Conservation (phyloP, 2,113 vertebrate genomes). For the Trematomus loennbergii region DNA sequence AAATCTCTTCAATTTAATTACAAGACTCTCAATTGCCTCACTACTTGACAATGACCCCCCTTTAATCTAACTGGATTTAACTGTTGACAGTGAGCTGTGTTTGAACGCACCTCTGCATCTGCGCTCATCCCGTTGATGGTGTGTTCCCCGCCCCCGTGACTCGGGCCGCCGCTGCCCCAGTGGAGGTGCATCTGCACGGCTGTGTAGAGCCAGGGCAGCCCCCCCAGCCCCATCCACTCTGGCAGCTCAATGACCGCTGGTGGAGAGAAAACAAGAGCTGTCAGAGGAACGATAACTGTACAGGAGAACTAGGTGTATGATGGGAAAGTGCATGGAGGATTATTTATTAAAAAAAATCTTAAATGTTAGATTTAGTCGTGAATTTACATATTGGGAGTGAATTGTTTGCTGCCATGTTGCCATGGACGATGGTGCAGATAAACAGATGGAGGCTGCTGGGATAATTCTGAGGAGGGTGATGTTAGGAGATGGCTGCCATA, state of each 20-base stretch:
- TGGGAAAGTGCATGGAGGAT: background rate
- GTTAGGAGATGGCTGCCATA: conserved; percentile 11
- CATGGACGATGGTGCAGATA: conserved; percentile 9
- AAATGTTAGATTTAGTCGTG: background rate
- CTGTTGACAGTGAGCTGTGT: background rate
- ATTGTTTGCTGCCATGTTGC: conserved; percentile 20
- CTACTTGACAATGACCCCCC: background rate
- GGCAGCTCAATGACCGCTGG: conserved; percentile 88
- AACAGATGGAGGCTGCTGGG: conserved; percentile 21
- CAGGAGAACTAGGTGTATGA: background rate
- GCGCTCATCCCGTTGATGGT: conserved; percentile 84
- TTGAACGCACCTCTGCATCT: conserved; percentile 87
- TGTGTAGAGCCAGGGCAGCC: conserved; percentile 85
- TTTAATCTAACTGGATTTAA: background rate
- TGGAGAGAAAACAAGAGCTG: conserved; percentile 17
- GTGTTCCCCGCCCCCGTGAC: conserved; percentile 87
- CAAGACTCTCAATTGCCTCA: too few relatives aligned
- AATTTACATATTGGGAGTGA: background rate
- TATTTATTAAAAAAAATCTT: background rate
- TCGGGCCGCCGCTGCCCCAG: conserved; percentile 87
- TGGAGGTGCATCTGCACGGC: conserved; percentile 93
- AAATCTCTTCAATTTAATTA: too few relatives aligned
- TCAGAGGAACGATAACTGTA: background rate
- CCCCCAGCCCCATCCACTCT: conserved; percentile 84
- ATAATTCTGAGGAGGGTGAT: background rate